phyloP scores from a whole-genome alignment of 2,888 invertebrate species.

The Neuroscelio doddi region DNA sequence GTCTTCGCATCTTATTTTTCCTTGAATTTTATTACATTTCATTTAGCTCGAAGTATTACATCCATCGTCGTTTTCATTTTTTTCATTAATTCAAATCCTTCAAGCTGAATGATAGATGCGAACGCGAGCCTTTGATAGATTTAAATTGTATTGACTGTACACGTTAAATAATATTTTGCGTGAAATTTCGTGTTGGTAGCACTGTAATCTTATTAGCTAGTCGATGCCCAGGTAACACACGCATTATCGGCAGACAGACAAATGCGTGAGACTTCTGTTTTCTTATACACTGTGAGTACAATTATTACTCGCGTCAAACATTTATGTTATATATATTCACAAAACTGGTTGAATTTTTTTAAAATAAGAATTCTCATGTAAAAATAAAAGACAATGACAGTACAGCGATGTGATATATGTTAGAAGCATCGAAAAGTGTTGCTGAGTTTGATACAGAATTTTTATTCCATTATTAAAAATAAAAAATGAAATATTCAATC shows the following conservation, averaged over 20 bases:
- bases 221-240: constrained; percentile 58
- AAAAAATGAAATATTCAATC: too few species aligned
- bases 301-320: constrained; percentile 6
- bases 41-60: neutral
- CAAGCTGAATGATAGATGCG: neutral
- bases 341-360: constrained; percentile 9
- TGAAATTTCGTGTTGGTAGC: constrained; percentile 59
- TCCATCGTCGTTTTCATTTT: constrained; percentile 5
- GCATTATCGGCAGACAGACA: constrained; percentile 12
- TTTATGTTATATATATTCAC: constrained; percentile 6
- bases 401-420: too few species aligned
- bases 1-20: constrained; percentile 1
- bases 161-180: constrained; percentile 52
- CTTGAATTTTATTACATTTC: neutral
- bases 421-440: too few species aligned
- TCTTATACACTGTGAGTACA: constrained; percentile 4
- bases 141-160: constrained; percentile 55
- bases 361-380: neutral
- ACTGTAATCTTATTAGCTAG: constrained; percentile 63
- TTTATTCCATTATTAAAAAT: too few species aligned
- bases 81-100: neutral
- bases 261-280: constrained; percentile 34
- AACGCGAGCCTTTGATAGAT: constrained; percentile 22
- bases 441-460: too few species aligned
- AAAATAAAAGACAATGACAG: constrained; percentile 5